Evolutionary conservation across 1,140 invertebrate species (phyloP).

Genomic region (Phymastichus coffea): DNA sequence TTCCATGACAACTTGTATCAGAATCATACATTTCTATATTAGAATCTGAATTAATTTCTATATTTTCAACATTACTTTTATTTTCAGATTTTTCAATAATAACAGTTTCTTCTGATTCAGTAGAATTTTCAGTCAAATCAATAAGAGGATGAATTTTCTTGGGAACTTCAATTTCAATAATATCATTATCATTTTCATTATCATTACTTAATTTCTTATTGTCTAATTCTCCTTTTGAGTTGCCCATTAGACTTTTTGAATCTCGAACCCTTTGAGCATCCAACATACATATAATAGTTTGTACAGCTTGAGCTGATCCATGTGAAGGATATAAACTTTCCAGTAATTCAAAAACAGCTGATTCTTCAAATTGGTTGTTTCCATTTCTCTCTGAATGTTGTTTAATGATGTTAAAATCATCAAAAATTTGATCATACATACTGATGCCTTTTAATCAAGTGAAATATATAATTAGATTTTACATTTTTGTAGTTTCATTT

Average conservation of each 20-base stretch:
- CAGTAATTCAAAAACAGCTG: slow-evolving; percentile 20
- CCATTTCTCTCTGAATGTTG: slow-evolving; percentile 12
- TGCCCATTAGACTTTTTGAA: not conserved
- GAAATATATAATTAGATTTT: no score
- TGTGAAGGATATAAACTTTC: slow-evolving; percentile 6
- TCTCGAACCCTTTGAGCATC: slow-evolving; percentile 11
- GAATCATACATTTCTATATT: not conserved
- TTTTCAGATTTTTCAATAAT: not conserved
- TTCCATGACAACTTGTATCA: not conserved
- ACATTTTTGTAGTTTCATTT: no score
- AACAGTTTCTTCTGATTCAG: not conserved
- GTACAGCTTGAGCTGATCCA: not conserved
- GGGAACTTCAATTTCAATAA: slow-evolving; percentile 16
- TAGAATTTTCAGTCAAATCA: slow-evolving; percentile 12
- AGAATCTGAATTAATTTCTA: not conserved
- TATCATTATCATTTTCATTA: slow-evolving; percentile 17
- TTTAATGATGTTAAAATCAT: slow-evolving; percentile 14
- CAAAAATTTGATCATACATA: slow-evolving; percentile 26
- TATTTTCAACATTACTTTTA: not conserved
- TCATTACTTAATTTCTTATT: no score
- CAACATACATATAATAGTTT: slow-evolving; percentile 7
- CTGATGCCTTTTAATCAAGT: no score
- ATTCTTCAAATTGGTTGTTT: slow-evolving; percentile 8
- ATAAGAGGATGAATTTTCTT: slow-evolving; percentile 3
- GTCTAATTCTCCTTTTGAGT: not conserved